Conservation (phyloP, 2,888 invertebrate species). For the Tachina lurida region DNA sequence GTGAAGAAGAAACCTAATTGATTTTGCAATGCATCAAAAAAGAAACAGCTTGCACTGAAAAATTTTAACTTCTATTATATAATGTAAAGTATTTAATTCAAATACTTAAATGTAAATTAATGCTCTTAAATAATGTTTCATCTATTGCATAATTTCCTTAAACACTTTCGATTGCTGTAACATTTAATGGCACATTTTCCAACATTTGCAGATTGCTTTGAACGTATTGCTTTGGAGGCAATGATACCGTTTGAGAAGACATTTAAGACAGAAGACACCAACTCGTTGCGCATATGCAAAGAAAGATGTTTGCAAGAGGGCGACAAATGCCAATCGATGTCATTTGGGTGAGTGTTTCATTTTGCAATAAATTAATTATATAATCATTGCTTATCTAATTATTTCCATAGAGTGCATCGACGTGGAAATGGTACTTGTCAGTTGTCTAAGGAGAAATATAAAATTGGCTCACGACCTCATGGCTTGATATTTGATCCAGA, state of each 20-base stretch:
- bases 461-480: constrained; percentile 83
- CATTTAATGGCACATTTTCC: constrained; percentile 44
- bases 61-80: too few species aligned
- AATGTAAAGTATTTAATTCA: background rate
- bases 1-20: too few species aligned
- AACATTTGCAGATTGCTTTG: constrained; percentile 85
- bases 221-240: constrained; percentile 86
- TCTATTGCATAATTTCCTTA: constrained; percentile 52
- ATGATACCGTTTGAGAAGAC: constrained; percentile 85
- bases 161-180: constrained; percentile 37
- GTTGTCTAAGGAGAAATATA: constrained; percentile 83
- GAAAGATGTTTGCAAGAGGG: constrained; percentile 86
- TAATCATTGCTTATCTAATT: constrained; percentile 59
- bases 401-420: constrained; percentile 84
- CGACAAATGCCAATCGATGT: constrained; percentile 86
- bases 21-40: too few species aligned
- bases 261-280: constrained; percentile 85
- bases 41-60: too few species aligned
- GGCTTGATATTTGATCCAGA: constrained; percentile 85
- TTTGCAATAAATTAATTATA: constrained; percentile 62
- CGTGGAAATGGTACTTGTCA: constrained; percentile 87
- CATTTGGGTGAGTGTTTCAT: constrained; percentile 85
- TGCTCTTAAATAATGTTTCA: constrained; percentile 12
- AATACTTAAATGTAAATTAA: background rate
- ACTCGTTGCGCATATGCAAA: constrained; percentile 86